Evolutionary conservation across 2,797 vertebrate species (phyloP).

Genomic region (Manis crassicaudata): DNA sequence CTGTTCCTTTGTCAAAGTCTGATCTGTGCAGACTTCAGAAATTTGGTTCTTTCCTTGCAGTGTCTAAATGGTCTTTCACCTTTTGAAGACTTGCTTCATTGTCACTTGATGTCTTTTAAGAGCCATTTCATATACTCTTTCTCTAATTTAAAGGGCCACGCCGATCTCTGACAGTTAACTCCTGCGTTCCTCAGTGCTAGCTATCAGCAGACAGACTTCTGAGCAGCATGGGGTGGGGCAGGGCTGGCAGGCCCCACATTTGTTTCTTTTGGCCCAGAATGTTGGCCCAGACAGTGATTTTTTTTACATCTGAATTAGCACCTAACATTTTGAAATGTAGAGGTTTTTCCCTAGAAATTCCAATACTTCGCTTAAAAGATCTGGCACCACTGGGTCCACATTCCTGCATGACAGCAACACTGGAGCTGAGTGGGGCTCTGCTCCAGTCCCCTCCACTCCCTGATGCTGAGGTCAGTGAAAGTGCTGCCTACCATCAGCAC

Average conservation of each 20-base stretch:
- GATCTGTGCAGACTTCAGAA: neutral
- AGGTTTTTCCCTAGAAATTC: neutral
- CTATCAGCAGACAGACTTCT: neutral
- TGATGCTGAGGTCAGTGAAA: neutral
- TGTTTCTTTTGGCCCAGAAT: neutral
- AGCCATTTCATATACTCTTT: neutral
- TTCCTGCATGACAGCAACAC: neutral
- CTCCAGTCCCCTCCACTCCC: neutral
- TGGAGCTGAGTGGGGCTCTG: neutral
- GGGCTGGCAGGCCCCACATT: neutral
- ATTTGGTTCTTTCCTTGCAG: neutral
- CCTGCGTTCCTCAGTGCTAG: neutral
- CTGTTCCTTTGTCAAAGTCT: neutral
- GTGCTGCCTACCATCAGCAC: neutral
- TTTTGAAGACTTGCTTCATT: neutral
- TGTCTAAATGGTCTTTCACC: neutral
- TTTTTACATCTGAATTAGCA: constrained; percentile 2
- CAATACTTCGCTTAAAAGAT: neutral
- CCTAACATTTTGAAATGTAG: neutral
- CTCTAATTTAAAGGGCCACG: neutral
- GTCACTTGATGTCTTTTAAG: neutral
- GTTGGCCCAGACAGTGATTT: no score
- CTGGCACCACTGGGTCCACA: neutral
- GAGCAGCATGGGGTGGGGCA: neutral
- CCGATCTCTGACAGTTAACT: neutral